Percentiles rank a stretch among this genome's conserved stretches.
phyloP scores from a whole-genome alignment of 2,888 invertebrate genomes.

The Ectemnius cavifrons region DNA sequence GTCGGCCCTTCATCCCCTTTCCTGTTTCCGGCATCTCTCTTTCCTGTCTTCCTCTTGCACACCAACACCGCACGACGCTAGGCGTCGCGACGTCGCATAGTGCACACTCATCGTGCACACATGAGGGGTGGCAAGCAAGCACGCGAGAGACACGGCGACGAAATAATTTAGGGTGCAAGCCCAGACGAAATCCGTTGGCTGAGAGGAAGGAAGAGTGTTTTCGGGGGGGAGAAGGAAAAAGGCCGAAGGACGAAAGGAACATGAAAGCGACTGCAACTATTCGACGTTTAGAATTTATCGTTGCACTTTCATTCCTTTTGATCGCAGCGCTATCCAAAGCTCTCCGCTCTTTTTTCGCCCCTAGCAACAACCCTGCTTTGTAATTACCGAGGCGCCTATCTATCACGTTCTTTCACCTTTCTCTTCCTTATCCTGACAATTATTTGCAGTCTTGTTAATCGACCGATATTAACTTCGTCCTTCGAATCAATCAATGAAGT shows the following conservation, averaged over 20 bases:
- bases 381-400: conserved; percentile 37
- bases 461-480: conserved; percentile 26
- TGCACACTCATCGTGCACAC: neutral
- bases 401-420: neutral
- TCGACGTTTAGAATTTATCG: conserved; percentile 49
- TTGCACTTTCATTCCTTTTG: conserved; percentile 39
- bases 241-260: neutral
- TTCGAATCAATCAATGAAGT: neutral
- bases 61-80: no score
- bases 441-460: conserved; percentile 2
- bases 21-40: neutral
- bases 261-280: conserved; percentile 23
- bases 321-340: conserved; percentile 4
- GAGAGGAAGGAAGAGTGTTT: neutral
- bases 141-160: neutral
- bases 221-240: neutral
- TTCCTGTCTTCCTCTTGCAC: neutral
- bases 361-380: conserved; percentile 50
- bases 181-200: conserved; percentile 29
- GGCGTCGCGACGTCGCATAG: neutral
- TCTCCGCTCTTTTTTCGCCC: conserved; percentile 32
- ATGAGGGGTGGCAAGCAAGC: neutral
- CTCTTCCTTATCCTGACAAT: conserved; percentile 12
- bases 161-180: conserved; percentile 12
- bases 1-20: conserved; percentile 8